phyloP scores from a whole-genome alignment of 2,113 vertebrate genomes.

The Scortum barcoo region DNA sequence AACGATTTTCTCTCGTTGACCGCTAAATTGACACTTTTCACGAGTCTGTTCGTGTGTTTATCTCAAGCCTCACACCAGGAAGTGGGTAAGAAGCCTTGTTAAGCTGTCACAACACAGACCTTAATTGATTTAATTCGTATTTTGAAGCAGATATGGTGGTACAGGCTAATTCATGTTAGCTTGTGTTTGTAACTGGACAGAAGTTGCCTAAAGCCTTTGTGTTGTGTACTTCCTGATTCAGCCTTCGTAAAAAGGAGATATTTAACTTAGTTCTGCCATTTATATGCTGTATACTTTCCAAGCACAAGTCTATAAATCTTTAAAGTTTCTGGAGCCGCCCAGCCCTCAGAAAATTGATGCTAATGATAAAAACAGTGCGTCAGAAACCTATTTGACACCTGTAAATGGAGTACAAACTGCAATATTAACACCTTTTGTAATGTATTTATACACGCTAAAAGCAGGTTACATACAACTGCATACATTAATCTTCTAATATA shows the following conservation, averaged over 20 bases:
- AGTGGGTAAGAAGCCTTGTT: constrained; percentile 68
- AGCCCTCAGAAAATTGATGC: constrained; percentile 1
- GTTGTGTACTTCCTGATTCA: too few relatives aligned
- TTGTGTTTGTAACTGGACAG: constrained; percentile 16
- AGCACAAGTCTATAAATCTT: background rate
- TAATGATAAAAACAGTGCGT: background rate
- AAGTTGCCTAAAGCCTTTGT: background rate
- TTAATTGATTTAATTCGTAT: accelerated
- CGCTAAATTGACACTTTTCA: constrained; percentile 7
- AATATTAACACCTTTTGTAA: background rate
- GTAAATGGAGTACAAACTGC: too few relatives aligned
- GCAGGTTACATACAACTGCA: too few relatives aligned
- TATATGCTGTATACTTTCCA: background rate
- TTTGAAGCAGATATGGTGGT: background rate
- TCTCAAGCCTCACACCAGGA: constrained; percentile 46
- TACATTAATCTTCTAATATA: too few relatives aligned
- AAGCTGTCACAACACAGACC: background rate
- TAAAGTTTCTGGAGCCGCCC: background rate
- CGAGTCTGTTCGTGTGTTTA: constrained; percentile 45
- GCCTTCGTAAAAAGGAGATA: background rate
- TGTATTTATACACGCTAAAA: background rate
- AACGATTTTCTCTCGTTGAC: constrained; percentile 13
- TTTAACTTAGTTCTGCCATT: background rate
- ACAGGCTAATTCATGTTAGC: constrained; percentile 66
- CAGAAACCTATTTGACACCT: background rate